These are phyloP conservation scores for Carassius auratus DNA, from an alignment of 2,113 vertebrate species.

Conservation along the genomic window DNA sequence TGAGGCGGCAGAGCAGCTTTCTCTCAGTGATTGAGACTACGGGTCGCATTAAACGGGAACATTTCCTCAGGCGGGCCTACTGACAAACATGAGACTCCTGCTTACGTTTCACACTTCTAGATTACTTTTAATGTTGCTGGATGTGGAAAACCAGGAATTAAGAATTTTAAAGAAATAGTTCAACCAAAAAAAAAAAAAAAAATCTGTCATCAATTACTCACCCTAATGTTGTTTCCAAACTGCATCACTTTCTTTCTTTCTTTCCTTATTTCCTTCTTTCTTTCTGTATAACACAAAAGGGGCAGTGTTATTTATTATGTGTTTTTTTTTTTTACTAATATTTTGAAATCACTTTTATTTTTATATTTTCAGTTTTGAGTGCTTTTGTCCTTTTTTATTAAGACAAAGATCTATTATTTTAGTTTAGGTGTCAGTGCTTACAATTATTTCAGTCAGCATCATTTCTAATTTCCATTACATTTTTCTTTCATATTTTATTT, in stretches of 20 bases:
- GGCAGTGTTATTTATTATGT: background rate
- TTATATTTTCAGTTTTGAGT: no score
- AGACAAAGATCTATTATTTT: no score
- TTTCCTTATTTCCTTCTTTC: no score
- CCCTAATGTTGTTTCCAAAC: background rate
- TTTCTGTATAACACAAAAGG: background rate
- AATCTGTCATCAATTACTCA: background rate
- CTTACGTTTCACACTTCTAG: conserved; percentile 1
- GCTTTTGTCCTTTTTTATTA: no score
- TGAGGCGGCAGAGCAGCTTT: background rate
- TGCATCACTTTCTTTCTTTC: background rate
- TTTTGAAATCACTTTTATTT: no score
- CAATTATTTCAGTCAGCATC: no score
- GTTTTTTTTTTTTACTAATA: no score
- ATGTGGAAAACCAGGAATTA: background rate
- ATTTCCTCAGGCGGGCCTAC: background rate
- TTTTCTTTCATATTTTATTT: no score
- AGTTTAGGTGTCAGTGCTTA: no score
- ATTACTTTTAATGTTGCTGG: background rate
- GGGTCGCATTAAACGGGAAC: background rate
- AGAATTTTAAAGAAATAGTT: background rate
- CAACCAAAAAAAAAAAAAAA: background rate
- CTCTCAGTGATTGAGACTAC: conserved; percentile 14
- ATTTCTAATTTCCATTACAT: no score
- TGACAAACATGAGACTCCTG: conserved; percentile 6